Evolutionary conservation across 2,888 invertebrate genomes (phyloP), one percentile per base, ranked within the genome.

Genomic region (Volucella bombylans): DNA sequence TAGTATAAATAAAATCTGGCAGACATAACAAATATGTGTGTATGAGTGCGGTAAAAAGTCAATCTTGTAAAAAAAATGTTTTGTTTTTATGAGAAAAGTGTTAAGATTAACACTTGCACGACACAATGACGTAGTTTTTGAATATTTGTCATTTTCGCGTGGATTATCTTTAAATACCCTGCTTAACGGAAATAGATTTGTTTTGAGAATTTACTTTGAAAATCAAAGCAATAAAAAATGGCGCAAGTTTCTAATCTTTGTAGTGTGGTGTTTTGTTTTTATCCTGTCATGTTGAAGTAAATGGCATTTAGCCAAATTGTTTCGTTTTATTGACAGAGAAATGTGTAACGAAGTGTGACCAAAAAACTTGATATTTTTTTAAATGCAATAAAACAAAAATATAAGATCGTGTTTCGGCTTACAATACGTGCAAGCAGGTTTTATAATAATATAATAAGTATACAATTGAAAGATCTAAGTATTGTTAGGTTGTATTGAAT

Each of bases 241-340:
- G 39, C 45, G 55, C 23, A 54, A 31, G n/a, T 31, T 31, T 31
- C 6, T 6, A 31, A 55, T 68, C 18, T 45, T 45, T 23, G 45
- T 67, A 2, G 2, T 31, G 6, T 6, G 4, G 31, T 43, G 49
- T 12, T 23, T 50, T 52, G 18, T 52, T 54, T 23, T 31, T 41
- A n/a, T 43, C 8, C 10, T 8, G 67, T 10, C 31, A 31, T 31
- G 31, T 10, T 49, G 6, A 69, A 39, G 23, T 31, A 50, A 49
- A 50, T 71, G 71, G 61, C 71, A 12, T 23, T 43, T 50, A 4
- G 71, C 71, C 71, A 71, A 71, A 14, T 47, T 49, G 41, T 59
- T 14, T 12, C 31, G 59, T 31, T 59, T 18, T 23, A 39, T 39
- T 47, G n/a, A 12, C 39, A 52, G 39, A 49, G 18, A 6, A 39